Evolutionary conservation across 2,888 invertebrate species (phyloP).

Genomic region (Hipparchia sbordonii): DNA sequence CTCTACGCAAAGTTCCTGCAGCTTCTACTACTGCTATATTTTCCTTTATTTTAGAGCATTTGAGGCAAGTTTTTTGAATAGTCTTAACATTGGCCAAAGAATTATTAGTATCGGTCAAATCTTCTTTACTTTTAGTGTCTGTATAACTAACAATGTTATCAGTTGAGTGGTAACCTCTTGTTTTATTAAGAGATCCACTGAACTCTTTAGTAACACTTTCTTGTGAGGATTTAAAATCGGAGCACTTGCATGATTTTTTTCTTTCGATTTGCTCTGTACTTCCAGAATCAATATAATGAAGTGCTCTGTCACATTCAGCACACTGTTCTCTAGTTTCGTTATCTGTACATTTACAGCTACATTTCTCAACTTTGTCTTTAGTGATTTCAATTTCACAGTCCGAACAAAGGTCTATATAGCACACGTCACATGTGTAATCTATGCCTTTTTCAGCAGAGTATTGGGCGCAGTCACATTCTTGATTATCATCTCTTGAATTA

Average conservation of each 20-base stretch:
- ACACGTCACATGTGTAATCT: slow-evolving; percentile 74
- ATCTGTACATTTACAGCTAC: slow-evolving; percentile 55
- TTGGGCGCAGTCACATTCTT: slow-evolving; percentile 70
- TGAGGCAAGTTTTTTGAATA: slow-evolving; percentile 74
- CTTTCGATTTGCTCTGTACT: slow-evolving; percentile 70
- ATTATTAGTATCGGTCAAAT: slow-evolving; percentile 63
- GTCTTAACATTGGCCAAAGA: slow-evolving; percentile 62
- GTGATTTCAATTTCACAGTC: slow-evolving; percentile 70
- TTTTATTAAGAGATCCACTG: slow-evolving; percentile 64
- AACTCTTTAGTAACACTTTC: slow-evolving; percentile 75
- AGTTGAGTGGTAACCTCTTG: slow-evolving; percentile 74
- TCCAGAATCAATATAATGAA: slow-evolving; percentile 74
- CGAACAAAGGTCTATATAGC: slow-evolving; percentile 73
- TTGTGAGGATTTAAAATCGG: slow-evolving; percentile 76
- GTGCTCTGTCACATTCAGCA: slow-evolving; percentile 68
- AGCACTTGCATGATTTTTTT: slow-evolving; percentile 69
- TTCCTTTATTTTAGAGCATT: slow-evolving; percentile 79
- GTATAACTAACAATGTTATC: slow-evolving; percentile 73
- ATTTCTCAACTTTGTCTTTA: slow-evolving; percentile 62
- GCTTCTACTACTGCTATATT: slow-evolving; percentile 72
- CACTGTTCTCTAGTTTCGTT: slow-evolving; percentile 63
- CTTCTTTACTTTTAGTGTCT: slow-evolving; percentile 68
- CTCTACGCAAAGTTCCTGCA: slow-evolving; percentile 50
- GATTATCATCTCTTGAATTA: slow-evolving; percentile 55
- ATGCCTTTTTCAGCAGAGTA: slow-evolving; percentile 70